phyloP scores from a whole-genome alignment of 2,888 invertebrate genomes.

The Pinctada fucata region DNA sequence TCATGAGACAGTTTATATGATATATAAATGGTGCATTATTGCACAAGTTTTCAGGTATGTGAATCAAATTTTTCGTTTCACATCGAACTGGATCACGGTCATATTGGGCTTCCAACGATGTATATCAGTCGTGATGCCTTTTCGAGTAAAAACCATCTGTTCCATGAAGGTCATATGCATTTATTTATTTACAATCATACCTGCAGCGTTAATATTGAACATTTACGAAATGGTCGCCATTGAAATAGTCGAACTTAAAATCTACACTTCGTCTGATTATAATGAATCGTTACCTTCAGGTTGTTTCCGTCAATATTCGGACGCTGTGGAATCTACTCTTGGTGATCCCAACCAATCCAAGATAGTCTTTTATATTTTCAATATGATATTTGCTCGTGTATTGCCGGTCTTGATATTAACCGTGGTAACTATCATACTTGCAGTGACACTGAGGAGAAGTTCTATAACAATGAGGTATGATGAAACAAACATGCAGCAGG shows the following conservation, averaged over 20 bases:
- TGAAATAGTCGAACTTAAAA: slow-evolving; percentile 7
- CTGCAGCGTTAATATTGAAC: slow-evolving; percentile 1
- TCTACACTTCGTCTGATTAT: not conserved
- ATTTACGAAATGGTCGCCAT: slow-evolving; percentile 4
- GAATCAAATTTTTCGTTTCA: slow-evolving; percentile 40
- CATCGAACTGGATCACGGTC: slow-evolving; percentile 52
- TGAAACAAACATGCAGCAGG: not conserved
- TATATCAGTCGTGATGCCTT: slow-evolving; percentile 21
- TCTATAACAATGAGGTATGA: not conserved
- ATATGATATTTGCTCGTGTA: not conserved
- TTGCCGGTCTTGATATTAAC: not conserved
- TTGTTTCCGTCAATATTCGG: not conserved
- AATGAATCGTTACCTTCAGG: slow-evolving; percentile 4
- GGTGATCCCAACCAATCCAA: slow-evolving; percentile 8
- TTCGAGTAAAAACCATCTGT: slow-evolving; percentile 23
- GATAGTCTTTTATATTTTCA: slow-evolving; percentile 2
- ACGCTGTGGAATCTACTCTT: not conserved
- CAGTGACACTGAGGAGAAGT: not conserved
- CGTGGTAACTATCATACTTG: not conserved
- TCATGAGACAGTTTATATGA: slow-evolving; percentile 11
- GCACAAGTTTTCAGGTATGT: slow-evolving; percentile 18
- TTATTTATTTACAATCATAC: not conserved
- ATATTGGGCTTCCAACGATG: slow-evolving; percentile 27
- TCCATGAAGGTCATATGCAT: slow-evolving; percentile 5
- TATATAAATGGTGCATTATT: slow-evolving; percentile 24